Conservation (phyloP, 2,113 vertebrate genomes). For the Chloroceryle aenea region DNA sequence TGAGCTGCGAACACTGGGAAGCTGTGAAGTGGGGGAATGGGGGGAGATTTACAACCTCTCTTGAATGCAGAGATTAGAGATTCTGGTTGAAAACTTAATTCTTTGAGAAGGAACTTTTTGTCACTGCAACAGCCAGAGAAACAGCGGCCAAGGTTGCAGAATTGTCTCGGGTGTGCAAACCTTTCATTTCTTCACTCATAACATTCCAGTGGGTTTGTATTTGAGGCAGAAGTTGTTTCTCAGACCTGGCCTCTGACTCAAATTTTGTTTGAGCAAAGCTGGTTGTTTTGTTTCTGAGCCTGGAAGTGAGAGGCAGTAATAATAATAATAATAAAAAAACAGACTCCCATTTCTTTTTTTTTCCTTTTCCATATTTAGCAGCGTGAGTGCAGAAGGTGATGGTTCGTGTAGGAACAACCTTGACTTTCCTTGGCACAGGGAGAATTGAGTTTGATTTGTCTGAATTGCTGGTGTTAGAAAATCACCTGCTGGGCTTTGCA, state of each 20-base stretch:
- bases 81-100: neutral
- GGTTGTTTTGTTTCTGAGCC: neutral
- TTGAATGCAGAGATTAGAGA: constrained; percentile 11
- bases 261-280: neutral
- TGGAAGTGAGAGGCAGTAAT: neutral
- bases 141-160: neutral
- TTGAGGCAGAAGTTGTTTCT: neutral
- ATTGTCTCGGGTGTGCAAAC: neutral
- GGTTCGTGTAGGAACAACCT: neutral
- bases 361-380: neutral
- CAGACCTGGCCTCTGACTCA: neutral
- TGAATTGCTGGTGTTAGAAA: neutral
- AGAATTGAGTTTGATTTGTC: neutral
- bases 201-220: neutral
- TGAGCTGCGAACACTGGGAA: constrained; percentile 36
- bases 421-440: neutral
- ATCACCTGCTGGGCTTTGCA: neutral
- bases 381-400: neutral
- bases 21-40: neutral
- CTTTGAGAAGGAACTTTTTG: neutral
- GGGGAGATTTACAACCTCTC: neutral
- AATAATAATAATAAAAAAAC: neutral
- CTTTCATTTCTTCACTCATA: neutral
- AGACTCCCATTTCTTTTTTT: neutral
- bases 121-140: neutral